Evolutionary conservation across 1,140 invertebrate genomes (phyloP).

Genomic region (Andricus grossulariae): DNA sequence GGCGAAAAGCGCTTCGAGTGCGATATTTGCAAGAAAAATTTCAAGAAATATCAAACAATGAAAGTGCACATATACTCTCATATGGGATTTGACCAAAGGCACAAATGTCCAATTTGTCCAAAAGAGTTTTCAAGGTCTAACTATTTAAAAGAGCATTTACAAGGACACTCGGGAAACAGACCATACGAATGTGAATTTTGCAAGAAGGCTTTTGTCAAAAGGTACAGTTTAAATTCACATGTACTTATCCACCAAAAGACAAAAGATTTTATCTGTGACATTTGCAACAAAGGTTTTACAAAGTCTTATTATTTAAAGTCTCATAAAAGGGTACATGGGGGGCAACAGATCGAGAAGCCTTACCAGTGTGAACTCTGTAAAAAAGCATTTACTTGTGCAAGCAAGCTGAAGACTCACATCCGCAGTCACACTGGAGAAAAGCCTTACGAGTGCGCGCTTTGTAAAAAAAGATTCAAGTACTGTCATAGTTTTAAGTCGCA

Average conservation of each 20-base stretch:
- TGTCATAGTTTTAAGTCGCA: neutral
- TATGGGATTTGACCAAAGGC: neutral
- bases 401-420: neutral
- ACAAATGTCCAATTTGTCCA: neutral
- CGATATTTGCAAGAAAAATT: neutral
- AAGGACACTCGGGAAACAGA: neutral
- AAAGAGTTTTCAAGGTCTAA: neutral
- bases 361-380: neutral
- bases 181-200: neutral
- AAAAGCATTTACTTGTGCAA: neutral
- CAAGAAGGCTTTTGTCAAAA: neutral
- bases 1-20: neutral
- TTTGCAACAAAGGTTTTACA: constrained; percentile 19
- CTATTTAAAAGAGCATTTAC: neutral
- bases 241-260: neutral
- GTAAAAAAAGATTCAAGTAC: neutral
- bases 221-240: neutral
- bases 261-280: constrained; percentile 14
- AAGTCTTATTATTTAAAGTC: neutral
- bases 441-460: neutral
- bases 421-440: neutral
- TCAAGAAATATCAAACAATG: neutral
- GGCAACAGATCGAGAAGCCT: neutral
- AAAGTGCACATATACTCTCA: neutral
- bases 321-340: constrained; percentile 7